phyloP scores from a whole-genome alignment of 2,113 vertebrate species.

The Amphiprion percula region DNA sequence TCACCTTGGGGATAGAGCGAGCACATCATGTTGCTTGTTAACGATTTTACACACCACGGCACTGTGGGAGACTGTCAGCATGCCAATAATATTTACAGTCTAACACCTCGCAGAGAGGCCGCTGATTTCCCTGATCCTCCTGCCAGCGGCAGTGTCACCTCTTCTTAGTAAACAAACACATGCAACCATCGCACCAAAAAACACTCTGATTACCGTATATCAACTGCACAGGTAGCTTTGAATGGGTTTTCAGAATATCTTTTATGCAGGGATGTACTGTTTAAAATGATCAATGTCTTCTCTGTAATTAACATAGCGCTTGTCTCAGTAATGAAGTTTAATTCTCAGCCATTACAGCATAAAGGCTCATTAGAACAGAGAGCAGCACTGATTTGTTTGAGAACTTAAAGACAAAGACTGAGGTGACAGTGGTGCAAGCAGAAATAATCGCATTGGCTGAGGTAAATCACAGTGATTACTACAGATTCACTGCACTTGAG shows the following conservation, averaged over 20 bases:
- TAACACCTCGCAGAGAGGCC: slow-evolving; percentile 74
- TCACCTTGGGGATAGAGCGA: slow-evolving; percentile 72
- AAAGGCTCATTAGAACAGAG: too few species aligned
- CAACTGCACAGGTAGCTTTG: background rate
- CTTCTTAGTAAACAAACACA: slow-evolving; percentile 57
- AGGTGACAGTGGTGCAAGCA: too few species aligned
- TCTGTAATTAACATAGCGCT: background rate
- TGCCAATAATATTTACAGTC: slow-evolving; percentile 83
- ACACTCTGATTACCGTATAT: background rate
- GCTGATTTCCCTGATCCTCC: slow-evolving; percentile 57
- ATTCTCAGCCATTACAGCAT: background rate
- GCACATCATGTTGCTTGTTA: slow-evolving; percentile 77
- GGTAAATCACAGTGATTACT: too few species aligned
- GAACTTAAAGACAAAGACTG: background rate
- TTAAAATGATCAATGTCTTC: background rate
- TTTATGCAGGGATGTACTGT: background rate
- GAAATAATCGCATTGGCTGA: too few species aligned
- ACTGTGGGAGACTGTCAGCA: slow-evolving; percentile 73
- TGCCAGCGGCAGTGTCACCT: slow-evolving; percentile 51
- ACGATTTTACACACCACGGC: slow-evolving; percentile 76
- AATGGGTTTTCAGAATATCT: background rate
- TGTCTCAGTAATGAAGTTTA: background rate
- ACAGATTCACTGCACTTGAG: too few species aligned
- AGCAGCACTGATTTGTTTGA: too few species aligned
- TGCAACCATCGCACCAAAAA: slow-evolving; percentile 18